phyloP scores from a whole-genome alignment of 2,113 vertebrate genomes.

The Cyanoramphus novaezelandiae region DNA sequence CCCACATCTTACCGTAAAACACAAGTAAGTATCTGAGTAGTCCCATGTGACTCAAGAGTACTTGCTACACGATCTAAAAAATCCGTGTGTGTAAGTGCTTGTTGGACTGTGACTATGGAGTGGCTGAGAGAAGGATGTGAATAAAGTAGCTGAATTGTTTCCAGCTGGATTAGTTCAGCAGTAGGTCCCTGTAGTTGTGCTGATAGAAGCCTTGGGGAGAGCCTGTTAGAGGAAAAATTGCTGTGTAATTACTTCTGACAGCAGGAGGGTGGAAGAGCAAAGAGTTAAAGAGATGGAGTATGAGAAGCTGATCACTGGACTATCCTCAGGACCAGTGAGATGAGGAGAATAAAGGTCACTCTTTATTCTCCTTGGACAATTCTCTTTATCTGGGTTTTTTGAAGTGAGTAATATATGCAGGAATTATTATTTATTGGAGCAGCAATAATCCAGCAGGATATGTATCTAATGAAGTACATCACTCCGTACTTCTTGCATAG shows the following conservation, averaged over 20 bases:
- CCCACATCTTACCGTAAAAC: not conserved
- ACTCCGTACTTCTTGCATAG: fast-evolving
- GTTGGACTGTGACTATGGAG: not conserved
- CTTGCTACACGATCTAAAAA: not conserved
- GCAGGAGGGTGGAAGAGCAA: not conserved
- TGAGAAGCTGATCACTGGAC: not conserved
- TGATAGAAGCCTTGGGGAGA: not conserved
- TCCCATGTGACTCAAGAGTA: not conserved
- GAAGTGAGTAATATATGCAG: not conserved
- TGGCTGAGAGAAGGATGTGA: not conserved
- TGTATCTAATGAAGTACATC: not conserved
- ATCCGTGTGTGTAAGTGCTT: not conserved
- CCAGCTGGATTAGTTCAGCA: not conserved
- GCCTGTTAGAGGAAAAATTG: not conserved
- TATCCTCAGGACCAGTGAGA: not conserved
- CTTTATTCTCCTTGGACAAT: not conserved
- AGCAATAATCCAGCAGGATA: not conserved
- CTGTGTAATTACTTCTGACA: conserved; percentile 6
- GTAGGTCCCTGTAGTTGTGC: not conserved
- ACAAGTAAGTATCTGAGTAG: not conserved
- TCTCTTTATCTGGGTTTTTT: not conserved
- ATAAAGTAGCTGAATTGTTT: not conserved
- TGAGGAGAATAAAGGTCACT: not conserved
- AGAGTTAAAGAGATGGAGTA: conserved; percentile 7
- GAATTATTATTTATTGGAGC: not conserved